Base-by-base conservation (phyloP, 2,888 invertebrate species). In the Onchidella celtica region DNA sequence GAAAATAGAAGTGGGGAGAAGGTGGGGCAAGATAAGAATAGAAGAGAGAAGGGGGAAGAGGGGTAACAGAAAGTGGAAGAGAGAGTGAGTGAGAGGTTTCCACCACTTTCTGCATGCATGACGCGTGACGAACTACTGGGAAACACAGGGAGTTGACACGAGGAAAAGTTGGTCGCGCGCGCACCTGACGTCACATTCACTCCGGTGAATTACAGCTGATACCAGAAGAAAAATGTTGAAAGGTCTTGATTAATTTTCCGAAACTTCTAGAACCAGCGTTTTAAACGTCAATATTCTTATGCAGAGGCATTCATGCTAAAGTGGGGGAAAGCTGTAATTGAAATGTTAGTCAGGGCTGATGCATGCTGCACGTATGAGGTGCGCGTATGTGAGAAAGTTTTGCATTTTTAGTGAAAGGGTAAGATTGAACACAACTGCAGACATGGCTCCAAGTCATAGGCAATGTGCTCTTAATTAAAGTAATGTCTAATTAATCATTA, bases 221-320 rank as follows among this genome's bases (percentile, higher is more conserved):
- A 66, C 76, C 34, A 75, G 63, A 65, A 55, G 61, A 40, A 59
- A 63, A 79, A 69, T 36, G 78, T 79, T 79, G n/a, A 79, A 61
- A 79, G 78, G 78, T 79, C 70, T 70, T 70, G 59, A 79, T 79
- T 79, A 79, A 79, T 79, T 70, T 70, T 79, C 68, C 69, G 78
- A 79, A 79, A 34, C 70, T 79, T 79, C 78, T 70, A 47, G 78
- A 79, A 79, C 55, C 70, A 61, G 70, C 38, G 68, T 55, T 77
- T 77, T 59, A 69, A 11, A 77, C 36, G 59, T 77, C 77, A 38
- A 77, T 68, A 68, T 38, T 66, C 59, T 47, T 68, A 57, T 38
- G 77, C 68, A 57, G 66, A 38, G 17, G 61, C 36, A 66, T 38
- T 24, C 17, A n/a, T 68, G 34, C 61, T 75, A 65, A 38, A 68